These are phyloP conservation scores for Siphlonurus alternatus DNA, from an alignment of 2,888 invertebrate species.

Conservation along the genomic window DNA sequence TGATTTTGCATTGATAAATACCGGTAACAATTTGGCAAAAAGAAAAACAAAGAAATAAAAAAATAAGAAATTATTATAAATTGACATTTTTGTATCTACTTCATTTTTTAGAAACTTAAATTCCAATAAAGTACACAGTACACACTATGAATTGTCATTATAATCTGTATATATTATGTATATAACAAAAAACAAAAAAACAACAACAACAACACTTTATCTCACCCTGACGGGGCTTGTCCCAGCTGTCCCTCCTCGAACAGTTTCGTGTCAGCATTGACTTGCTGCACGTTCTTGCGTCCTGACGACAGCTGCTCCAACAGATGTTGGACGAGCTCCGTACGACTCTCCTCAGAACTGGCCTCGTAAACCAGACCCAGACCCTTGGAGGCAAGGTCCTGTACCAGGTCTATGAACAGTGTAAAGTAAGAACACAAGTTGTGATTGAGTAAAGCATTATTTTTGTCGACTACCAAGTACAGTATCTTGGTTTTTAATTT, in stretches of 20 bases:
- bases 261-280: slow-evolving; percentile 64
- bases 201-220: too few relatives aligned
- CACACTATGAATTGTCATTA: too few relatives aligned
- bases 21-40: too few relatives aligned
- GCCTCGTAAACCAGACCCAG: slow-evolving; percentile 73
- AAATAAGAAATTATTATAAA: slow-evolving; percentile 9
- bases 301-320: slow-evolving; percentile 72
- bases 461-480: background rate
- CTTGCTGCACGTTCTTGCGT: slow-evolving; percentile 50
- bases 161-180: too few relatives aligned
- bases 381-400: slow-evolving; percentile 86
- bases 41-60: too few relatives aligned
- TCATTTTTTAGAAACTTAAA: too few relatives aligned
- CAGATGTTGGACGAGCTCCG: slow-evolving; percentile 55
- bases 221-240: slow-evolving; percentile 68
- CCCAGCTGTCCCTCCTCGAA: slow-evolving; percentile 81
- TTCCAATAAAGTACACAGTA: too few relatives aligned
- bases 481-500: slow-evolving; percentile 7
- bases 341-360: slow-evolving; percentile 51
- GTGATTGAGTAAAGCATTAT: background rate
- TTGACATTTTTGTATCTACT: too few relatives aligned
- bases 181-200: too few relatives aligned
- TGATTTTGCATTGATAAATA: too few relatives aligned
- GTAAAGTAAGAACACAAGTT: slow-evolving; percentile 1
- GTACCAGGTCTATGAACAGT: slow-evolving; percentile 57